A percentile compares a stretch with the other conserved stretches of the same genome.
phyloP scores from a whole-genome alignment of 2,888 invertebrate genomes.

The Tribolium freemani region DNA sequence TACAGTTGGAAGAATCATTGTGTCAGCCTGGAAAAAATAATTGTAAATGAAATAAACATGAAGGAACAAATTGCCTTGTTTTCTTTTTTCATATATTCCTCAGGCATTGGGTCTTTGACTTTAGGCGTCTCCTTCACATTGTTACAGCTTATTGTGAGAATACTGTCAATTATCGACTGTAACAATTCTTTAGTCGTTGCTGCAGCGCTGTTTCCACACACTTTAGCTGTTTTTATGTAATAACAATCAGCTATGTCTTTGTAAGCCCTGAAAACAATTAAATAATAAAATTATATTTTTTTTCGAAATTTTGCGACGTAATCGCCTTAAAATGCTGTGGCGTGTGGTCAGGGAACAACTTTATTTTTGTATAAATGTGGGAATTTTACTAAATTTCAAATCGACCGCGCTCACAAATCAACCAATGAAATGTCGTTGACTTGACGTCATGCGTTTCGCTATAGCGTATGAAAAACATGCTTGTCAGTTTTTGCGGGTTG shows the following conservation, averaged over 20 bases:
- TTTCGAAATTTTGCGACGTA: too few relatives aligned
- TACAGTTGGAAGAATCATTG: neutral
- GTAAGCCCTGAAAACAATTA: conserved; percentile 63
- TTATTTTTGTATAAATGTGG: too few relatives aligned
- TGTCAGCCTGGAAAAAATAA: neutral
- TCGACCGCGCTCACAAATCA: too few relatives aligned
- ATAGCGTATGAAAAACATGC: too few relatives aligned
- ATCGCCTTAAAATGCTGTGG: too few relatives aligned
- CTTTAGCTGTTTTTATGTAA: conserved; percentile 69
- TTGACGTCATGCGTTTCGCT: too few relatives aligned
- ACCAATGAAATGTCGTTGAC: too few relatives aligned
- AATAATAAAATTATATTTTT: too few relatives aligned
- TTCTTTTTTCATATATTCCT: conserved; percentile 48
- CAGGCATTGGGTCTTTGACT: conserved; percentile 58
- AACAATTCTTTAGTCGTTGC: conserved; percentile 62
- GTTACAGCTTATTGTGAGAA: conserved; percentile 57
- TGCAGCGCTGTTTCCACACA: conserved; percentile 70
- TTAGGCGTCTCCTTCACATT: conserved; percentile 52
- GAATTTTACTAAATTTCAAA: too few relatives aligned
- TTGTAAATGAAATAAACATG: too few relatives aligned
- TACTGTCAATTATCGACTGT: conserved; percentile 58
- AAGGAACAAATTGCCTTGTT: neutral
- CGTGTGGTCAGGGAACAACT: too few relatives aligned
- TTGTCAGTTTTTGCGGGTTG: too few relatives aligned
- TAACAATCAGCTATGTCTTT: conserved; percentile 70